Percentiles rank a stretch among this genome's conserved stretches.
Conservation (phyloP, 2,888 invertebrate genomes). For the Archips xylosteana region DNA sequence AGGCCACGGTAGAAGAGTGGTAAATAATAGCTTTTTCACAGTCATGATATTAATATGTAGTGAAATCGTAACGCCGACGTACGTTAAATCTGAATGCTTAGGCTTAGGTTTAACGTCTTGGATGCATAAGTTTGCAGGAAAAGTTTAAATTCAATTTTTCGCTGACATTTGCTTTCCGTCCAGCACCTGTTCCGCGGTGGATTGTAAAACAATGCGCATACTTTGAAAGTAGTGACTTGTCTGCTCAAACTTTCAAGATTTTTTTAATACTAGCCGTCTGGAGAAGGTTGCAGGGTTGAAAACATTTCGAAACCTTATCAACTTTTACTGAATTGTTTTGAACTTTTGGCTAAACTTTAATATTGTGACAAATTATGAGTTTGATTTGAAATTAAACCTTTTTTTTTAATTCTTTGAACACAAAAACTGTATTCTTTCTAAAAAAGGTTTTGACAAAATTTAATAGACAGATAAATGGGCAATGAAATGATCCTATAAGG, state of each 20-base stretch:
- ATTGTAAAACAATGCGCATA: slow-evolving; percentile 34
- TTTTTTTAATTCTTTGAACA: too few species aligned
- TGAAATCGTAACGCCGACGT: too few species aligned
- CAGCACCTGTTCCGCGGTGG: slow-evolving; percentile 25
- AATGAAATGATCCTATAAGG: too few species aligned
- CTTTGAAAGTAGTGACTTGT: neutral
- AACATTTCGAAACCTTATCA: slow-evolving; percentile 7
- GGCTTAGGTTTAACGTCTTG: too few species aligned
- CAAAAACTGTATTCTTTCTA: too few species aligned
- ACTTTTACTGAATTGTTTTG: slow-evolving; percentile 12
- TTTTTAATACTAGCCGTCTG: slow-evolving; percentile 9
- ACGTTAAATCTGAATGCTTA: too few species aligned
- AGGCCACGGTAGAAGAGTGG: too few species aligned
- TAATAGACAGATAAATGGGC: too few species aligned
- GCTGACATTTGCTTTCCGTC: slow-evolving; percentile 12
- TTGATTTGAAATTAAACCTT: neutral
- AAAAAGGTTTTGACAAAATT: too few species aligned
- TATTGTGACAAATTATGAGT: neutral
- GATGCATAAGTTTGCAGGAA: too few species aligned
- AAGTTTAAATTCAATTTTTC: neutral
- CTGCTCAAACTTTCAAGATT: slow-evolving; percentile 19
- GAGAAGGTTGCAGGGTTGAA: slow-evolving; percentile 9
- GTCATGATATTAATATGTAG: too few species aligned
- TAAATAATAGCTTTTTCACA: too few species aligned
- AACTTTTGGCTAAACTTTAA: neutral